phyloP scores from a whole-genome alignment of 2,797 vertebrate species.

The Phrynocephalus vlangalii region DNA sequence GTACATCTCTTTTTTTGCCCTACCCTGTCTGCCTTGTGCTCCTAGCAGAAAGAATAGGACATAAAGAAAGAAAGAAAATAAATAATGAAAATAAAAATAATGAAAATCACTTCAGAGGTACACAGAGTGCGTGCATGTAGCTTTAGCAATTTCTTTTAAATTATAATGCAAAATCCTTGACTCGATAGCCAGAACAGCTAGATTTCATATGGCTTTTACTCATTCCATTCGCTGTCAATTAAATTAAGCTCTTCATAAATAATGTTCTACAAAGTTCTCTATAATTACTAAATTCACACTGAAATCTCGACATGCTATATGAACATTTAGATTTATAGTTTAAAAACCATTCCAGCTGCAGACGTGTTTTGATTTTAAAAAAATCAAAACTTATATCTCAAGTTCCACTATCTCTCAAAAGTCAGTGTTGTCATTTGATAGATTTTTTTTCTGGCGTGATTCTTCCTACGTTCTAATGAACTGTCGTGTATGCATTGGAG shows the following conservation, averaged over 20 bases:
- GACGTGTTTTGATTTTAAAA: background rate
- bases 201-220: background rate
- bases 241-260: background rate
- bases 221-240: background rate
- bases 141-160: no score
- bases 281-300: background rate
- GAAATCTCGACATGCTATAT: background rate
- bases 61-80: background rate
- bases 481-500: no score
- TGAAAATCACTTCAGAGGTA: no score
- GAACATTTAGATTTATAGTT: background rate
- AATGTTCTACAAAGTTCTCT: background rate
- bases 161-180: no score
- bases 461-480: background rate
- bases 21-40: background rate
- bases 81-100: background rate
- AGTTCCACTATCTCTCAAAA: background rate
- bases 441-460: background rate
- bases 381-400: no score
- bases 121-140: no score
- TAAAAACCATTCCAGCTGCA: constrained; percentile 30
- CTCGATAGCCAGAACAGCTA: background rate
- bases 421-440: background rate
- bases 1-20: no score
- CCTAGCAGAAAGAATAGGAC: background rate